Conservation (phyloP, 1,140 invertebrate genomes). For the Drosophila nigromelanica region DNA sequence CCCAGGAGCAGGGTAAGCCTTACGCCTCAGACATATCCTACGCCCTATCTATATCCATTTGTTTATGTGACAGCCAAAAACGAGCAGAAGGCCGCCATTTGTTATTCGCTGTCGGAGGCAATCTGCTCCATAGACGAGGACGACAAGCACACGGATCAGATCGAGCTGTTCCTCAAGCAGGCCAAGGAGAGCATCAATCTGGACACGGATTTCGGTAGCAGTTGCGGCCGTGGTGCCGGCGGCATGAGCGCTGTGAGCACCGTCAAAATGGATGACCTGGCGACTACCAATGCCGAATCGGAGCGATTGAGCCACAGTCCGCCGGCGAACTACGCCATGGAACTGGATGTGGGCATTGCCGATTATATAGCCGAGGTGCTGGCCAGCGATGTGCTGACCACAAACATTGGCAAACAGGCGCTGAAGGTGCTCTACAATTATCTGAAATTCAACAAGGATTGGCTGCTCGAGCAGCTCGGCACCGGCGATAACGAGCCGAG, state of each 20-base stretch:
- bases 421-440: slow-evolving; percentile 87
- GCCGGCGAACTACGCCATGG: slow-evolving; percentile 78
- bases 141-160: slow-evolving; percentile 89
- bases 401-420: slow-evolving; percentile 85
- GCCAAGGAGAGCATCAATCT: slow-evolving; percentile 84
- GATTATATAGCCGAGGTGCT: slow-evolving; percentile 85
- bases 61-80: slow-evolving; percentile 42
- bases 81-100: slow-evolving; percentile 76
- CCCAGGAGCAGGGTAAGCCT: slow-evolving; percentile 81
- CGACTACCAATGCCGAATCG: slow-evolving; percentile 61
- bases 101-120: slow-evolving; percentile 88
- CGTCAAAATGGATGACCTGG: slow-evolving; percentile 79
- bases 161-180: slow-evolving; percentile 86
- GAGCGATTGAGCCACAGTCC: slow-evolving; percentile 77
- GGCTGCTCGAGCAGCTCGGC: slow-evolving; percentile 87
- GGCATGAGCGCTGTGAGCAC: slow-evolving; percentile 78
- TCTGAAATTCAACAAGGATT: slow-evolving; percentile 87
- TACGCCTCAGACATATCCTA: not conserved
- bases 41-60: not conserved
- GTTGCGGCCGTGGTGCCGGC: slow-evolving; percentile 45
- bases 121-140: slow-evolving; percentile 91
- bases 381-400: slow-evolving; percentile 85
- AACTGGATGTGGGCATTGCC: slow-evolving; percentile 84
- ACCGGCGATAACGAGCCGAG: slow-evolving; percentile 80
- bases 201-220: slow-evolving; percentile 65